Evolutionary conservation across 2,113 vertebrate species (phyloP).

Genomic region (Laterallus jamaicensis): DNA sequence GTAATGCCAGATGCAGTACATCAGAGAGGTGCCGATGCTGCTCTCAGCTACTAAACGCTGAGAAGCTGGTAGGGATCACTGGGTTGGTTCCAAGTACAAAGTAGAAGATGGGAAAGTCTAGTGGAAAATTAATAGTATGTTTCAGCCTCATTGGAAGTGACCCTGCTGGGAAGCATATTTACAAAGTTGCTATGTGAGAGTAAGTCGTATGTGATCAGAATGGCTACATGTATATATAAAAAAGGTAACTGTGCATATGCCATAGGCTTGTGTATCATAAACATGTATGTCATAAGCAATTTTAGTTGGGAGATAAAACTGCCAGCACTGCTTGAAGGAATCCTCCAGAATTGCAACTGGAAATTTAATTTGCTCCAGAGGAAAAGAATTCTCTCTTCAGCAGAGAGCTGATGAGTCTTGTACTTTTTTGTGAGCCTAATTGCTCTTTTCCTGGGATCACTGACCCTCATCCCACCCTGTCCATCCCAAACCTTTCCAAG

Average conservation of each 20-base stretch:
- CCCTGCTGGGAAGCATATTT: neutral
- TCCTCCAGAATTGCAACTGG: neutral
- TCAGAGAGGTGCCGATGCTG: neutral
- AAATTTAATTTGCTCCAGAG: neutral
- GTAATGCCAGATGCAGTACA: neutral
- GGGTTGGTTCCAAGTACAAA: neutral
- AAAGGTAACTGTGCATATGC: slow-evolving; percentile 14
- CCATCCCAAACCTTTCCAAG: neutral
- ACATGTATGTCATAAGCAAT: neutral
- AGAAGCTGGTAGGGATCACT: neutral
- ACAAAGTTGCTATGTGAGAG: neutral
- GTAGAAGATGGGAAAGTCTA: neutral
- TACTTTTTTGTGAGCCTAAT: neutral
- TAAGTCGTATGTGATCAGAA: neutral
- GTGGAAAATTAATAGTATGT: neutral
- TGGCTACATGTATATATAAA: neutral
- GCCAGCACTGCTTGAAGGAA: neutral
- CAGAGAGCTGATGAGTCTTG: neutral
- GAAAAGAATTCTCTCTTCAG: neutral
- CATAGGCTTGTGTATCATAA: neutral
- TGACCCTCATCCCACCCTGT: neutral
- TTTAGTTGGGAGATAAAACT: neutral
- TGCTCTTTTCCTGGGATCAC: neutral
- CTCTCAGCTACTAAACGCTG: neutral
- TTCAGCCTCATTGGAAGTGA: neutral